phyloP scores from a whole-genome alignment of 37 sponge, comb jelly and placozoan species.

The Ephydatia muelleri region DNA sequence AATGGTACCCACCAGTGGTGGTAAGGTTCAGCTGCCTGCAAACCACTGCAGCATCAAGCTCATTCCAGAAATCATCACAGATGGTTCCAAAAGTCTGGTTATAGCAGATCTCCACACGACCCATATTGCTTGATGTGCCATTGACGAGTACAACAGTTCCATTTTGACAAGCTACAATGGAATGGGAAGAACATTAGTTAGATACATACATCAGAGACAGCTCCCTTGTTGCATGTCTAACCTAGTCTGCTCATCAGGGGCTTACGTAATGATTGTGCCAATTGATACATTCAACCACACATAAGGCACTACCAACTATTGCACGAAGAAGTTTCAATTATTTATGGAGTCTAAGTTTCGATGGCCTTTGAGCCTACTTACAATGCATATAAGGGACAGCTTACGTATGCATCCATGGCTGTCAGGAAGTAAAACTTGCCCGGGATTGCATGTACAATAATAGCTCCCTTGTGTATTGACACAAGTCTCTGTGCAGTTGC shows the following conservation, averaged over 20 bases:
- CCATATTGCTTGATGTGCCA: constrained; percentile 5
- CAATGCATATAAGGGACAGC: too few species aligned
- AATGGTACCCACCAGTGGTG: background rate
- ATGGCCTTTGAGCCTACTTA: too few species aligned
- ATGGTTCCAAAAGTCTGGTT: background rate
- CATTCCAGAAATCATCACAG: constrained; percentile 15
- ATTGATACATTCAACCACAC: too few species aligned
- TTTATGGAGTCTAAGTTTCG: too few species aligned
- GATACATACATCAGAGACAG: too few species aligned
- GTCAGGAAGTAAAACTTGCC: background rate
- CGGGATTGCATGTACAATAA: background rate
- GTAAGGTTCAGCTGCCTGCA: constrained; percentile 1
- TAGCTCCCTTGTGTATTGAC: background rate
- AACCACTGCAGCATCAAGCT: constrained; percentile 10
- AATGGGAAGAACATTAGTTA: too few species aligned
- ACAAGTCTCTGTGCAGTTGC: background rate
- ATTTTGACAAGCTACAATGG: background rate
- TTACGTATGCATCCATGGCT: background rate
- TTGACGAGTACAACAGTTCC: constrained; percentile 3
- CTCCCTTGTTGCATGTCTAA: too few species aligned
- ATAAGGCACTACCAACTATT: too few species aligned
- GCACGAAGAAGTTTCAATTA: too few species aligned
- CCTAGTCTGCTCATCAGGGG: too few species aligned
- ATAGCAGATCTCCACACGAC: constrained; percentile 1
- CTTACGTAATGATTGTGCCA: too few species aligned